Evolutionary conservation across 2,113 vertebrate genomes (phyloP), one percentile per base, ranked within the genome.

Genomic region (Eptesicus fuscus): DNA sequence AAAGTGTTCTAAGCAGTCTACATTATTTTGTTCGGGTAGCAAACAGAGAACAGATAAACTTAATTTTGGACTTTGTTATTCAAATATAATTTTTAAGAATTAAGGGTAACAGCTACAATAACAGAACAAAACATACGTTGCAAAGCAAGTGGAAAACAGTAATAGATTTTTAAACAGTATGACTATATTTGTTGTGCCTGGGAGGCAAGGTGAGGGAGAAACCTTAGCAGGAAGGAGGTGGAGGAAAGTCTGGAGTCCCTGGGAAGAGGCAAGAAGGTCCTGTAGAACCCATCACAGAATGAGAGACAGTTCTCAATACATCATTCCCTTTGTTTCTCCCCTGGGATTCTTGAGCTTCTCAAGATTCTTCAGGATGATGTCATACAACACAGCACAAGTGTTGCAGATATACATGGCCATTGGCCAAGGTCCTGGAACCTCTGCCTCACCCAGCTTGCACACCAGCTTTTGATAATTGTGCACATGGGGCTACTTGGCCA

Each of bases 281-380:
- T 30, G 78, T 32, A 7, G 14, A 42, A 17, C 12, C 22, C 79
- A 12, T 30, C 53, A 28, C 23, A 40, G 51, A 56, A 28, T 0
- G 44, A 76, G 74, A 76, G 28, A 18, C 9, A 67, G 32, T 35
- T 51, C 77, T 99, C 96, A 99, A 97, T 99, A 99, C 97, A 99
- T 98, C 91, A 98, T 98, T 17, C 98, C 98, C 82, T 99, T 99
- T 69, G 98, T 97, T 37, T 99, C 99, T 96, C 98, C 98, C 84
- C 98, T 98, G 51, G 99, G 98, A 96, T 98, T 99, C 98, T 98
- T 99, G 83, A 99, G 99, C 97, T 99, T 99, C 97, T 98, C 98
- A 1, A 98, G 98, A 97, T 99, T 99, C 98, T 99, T 99, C 97
- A 63, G 98, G 96, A 99, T 98, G 95, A 98, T 97, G 96, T 99